phyloP scores from a whole-genome alignment of 2,888 invertebrate species.

The Cheiracanthium punctorium region DNA sequence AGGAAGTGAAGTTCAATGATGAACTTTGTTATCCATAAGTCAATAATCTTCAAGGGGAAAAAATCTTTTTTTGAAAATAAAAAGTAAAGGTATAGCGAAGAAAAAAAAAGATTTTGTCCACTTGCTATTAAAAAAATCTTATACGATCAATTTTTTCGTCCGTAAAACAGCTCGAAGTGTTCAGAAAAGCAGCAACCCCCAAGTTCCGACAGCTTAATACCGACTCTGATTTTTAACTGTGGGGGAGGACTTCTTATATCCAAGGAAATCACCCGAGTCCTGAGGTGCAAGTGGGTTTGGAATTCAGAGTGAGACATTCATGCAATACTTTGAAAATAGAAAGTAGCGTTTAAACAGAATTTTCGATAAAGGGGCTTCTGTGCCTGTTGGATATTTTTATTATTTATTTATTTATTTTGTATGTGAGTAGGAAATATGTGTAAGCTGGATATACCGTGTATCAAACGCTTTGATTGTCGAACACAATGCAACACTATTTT shows the following conservation, averaged over 20 bases:
- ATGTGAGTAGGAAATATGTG: too few relatives aligned
- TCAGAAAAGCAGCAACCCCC: constrained; percentile 40
- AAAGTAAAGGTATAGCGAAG: constrained; percentile 26
- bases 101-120: constrained; percentile 34
- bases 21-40: constrained; percentile 13
- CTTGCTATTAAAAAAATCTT: neutral
- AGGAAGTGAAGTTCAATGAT: neutral
- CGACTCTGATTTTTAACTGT: constrained; percentile 47
- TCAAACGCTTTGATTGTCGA: too few relatives aligned
- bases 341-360: neutral
- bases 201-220: constrained; percentile 67
- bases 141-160: constrained; percentile 29
- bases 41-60: constrained; percentile 49
- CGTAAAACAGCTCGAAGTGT: constrained; percentile 49
- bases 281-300: neutral
- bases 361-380: neutral
- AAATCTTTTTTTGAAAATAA: constrained; percentile 30
- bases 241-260: constrained; percentile 36
- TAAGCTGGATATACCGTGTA: too few relatives aligned
- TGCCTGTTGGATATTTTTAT: too few relatives aligned
- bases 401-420: too few relatives aligned
- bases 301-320: constrained; percentile 2
- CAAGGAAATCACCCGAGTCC: constrained; percentile 19
- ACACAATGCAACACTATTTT: too few relatives aligned
- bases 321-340: neutral